Evolutionary conservation across 35 echinoderm and acorn worm species (phyloP).

Genomic region (Stichopus chloronotus): DNA sequence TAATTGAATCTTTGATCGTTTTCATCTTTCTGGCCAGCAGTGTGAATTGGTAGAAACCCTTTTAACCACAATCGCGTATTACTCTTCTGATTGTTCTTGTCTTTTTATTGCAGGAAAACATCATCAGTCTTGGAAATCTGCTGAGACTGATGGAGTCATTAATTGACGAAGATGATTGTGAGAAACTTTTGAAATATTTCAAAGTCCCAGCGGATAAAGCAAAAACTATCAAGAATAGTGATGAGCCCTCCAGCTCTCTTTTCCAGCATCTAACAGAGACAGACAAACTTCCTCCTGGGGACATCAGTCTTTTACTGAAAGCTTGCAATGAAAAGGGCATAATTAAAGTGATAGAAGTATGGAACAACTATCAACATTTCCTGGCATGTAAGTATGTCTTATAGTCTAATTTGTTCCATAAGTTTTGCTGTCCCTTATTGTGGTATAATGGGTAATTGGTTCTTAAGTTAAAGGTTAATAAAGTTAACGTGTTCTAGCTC

Average conservation of each 20-base stretch:
- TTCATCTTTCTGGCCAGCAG: too few species aligned
- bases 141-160: not conserved
- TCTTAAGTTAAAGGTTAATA: too few species aligned
- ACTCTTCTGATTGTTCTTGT: not conserved
- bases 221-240: not conserved
- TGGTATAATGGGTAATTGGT: too few species aligned
- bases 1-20: too few species aligned
- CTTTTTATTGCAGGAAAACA: not conserved
- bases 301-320: constrained; percentile 1
- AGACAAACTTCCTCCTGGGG: not conserved
- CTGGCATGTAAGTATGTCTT: not conserved
- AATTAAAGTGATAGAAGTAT: not conserved
- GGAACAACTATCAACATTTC: not conserved
- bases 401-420: not conserved
- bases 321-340: not conserved
- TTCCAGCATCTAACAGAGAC: not conserved
- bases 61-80: too few species aligned
- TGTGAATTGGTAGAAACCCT: too few species aligned
- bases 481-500: too few species aligned
- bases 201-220: not conserved
- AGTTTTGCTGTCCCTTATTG: too few species aligned
- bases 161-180: not conserved
- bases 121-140: not conserved
- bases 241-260: not conserved
- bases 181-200: not conserved